Percentiles rank a stretch among this genome's conserved stretches.
phyloP scores from a whole-genome alignment of 2,797 vertebrate genomes.

The Furcifer pardalis region DNA sequence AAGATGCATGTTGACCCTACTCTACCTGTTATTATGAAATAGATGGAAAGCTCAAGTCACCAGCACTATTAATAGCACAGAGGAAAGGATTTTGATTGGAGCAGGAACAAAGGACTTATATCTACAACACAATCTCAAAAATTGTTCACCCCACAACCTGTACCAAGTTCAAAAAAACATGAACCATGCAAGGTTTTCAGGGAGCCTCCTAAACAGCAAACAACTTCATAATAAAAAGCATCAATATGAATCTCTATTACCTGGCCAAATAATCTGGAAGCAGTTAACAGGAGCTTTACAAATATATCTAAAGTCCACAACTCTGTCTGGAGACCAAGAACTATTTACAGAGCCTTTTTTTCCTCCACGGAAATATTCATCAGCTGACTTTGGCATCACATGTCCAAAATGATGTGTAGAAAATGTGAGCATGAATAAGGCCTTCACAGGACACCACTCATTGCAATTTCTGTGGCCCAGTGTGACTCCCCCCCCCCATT shows the following conservation, averaged over 20 bases:
- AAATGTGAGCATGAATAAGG: neutral
- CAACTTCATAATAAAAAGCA: neutral
- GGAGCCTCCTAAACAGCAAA: neutral
- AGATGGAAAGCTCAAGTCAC: too few relatives aligned
- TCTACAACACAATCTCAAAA: too few relatives aligned
- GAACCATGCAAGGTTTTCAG: neutral
- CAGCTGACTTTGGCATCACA: neutral
- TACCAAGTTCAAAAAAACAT: too few relatives aligned
- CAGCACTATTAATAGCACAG: too few relatives aligned
- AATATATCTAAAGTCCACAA: neutral
- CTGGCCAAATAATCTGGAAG: neutral
- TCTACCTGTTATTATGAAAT: too few relatives aligned
- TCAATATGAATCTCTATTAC: neutral
- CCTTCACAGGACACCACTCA: neutral
- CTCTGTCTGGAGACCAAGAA: neutral
- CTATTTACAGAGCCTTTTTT: neutral
- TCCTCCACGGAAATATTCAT: neutral
- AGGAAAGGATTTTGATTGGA: too few relatives aligned
- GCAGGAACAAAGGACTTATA: too few relatives aligned
- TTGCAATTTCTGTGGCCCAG: neutral
- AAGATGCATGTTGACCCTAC: too few relatives aligned
- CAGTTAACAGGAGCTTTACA: neutral
- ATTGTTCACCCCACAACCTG: too few relatives aligned
- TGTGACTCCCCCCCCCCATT: neutral
- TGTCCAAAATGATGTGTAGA: neutral